These are phyloP conservation scores for Sebastes jordani DNA, from an alignment of 2,797 vertebrate genomes.

Conservation along the genomic window DNA sequence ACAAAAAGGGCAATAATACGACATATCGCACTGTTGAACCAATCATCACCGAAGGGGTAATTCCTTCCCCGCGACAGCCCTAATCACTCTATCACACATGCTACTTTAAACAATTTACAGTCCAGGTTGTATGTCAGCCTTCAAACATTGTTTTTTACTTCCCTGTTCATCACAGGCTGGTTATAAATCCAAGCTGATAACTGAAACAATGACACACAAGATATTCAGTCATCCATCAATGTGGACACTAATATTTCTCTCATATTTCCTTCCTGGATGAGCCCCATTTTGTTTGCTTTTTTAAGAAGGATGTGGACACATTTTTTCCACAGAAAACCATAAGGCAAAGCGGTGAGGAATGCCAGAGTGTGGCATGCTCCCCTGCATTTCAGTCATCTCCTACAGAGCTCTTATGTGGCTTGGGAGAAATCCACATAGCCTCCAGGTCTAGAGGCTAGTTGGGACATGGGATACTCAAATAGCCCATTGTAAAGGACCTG, in stretches of 20 bases:
- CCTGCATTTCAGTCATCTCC: conserved; percentile 44
- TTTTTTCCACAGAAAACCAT: conserved; percentile 48
- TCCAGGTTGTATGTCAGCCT: not conserved
- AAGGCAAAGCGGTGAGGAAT: conserved; percentile 20
- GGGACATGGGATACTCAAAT: conserved; percentile 35
- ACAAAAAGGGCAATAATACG: no score
- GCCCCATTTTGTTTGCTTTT: conserved; percentile 47
- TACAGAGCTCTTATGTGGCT: conserved; percentile 39
- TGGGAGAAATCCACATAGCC: conserved; percentile 35
- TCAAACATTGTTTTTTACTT: not conserved
- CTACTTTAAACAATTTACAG: not conserved
- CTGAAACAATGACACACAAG: conserved; percentile 24
- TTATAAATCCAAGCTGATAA: conserved; percentile 7
- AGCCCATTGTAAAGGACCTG: conserved; percentile 22
- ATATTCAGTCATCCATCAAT: conserved; percentile 11
- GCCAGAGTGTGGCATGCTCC: conserved; percentile 17
- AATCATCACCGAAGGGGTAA: no score
- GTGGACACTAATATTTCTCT: conserved; percentile 29
- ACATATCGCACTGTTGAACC: no score
- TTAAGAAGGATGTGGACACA: conserved; percentile 48
- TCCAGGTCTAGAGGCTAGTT: conserved; percentile 39
- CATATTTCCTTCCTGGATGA: conserved; percentile 35
- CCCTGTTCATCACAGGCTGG: not conserved
- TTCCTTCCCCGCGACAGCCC: no score
- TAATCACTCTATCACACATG: no score